Evolutionary conservation across 2,888 invertebrate species (phyloP), one percentile per base, ranked within the genome.

Genomic region (Abrostola tripartita): DNA sequence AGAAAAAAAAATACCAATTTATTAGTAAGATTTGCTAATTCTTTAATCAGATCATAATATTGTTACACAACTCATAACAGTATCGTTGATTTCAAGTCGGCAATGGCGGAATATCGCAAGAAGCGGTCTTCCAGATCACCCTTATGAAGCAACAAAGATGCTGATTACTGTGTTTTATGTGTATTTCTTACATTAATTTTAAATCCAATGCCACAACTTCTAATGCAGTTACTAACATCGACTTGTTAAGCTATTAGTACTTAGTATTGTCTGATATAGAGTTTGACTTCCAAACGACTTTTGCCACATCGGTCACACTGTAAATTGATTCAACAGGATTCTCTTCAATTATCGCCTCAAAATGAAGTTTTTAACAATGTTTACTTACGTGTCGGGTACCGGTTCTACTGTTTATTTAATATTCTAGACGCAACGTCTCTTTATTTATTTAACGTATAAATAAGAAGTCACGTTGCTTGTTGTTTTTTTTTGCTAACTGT

Each of bases 281-380:
- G 71, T 76, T 80, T 85, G 85, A 86, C 85, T 78, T 85, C 79
- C 68, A 85, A 81, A 84, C 71, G 84, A 78, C 83, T 82, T 79
- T 81, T 77, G 77, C 74, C 81, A 81, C 82, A 79, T 83, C 69
- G 71, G 73, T 78, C 74, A 72, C 64, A 75, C 71, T 78, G 85
- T 81, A 79, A 87, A 85, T 85, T 84, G 83, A 84, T 78, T 79
- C 77, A 85, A 83, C 84, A 86, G 80, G 83, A 84, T 84, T 83
- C 76, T 84, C 67, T 54, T 81, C 80, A 87, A 88, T 89, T 86
- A 88, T 81, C 83, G 76, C 78, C 76, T 80, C 59, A 62, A 75
- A 79, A 79, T 80, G 66, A 83, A 81, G 82, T 81, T 83, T 82
- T 79, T 75, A 78, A 78, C 78, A 81, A 74, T 83, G 81, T 88